Base-by-base conservation (phyloP, 2,888 invertebrate species). In the Cerastis rubricosa region DNA sequence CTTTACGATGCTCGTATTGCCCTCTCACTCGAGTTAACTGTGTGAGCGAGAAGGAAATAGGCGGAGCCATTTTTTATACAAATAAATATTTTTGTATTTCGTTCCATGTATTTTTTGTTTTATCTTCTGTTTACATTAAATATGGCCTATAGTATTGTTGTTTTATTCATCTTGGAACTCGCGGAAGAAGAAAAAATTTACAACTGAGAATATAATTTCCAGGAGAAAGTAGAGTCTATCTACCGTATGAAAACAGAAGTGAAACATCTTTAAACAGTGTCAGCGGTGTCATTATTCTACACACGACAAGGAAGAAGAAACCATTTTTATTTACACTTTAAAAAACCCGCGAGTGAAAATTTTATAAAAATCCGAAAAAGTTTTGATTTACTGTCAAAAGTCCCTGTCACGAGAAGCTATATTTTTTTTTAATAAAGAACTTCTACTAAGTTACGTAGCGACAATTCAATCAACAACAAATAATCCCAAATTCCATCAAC, bases 121-220 rank as follows among this genome's bases (percentile, higher is more conserved):
- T 65, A 14, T 64, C 71, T 71, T 63, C 45, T 66, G 69, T 79
- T 29, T 14, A n/a, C 17, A 83, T 79, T 83, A 83, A 83, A 83
- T 65, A 8, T 45, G 14, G 9, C 45, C 66, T 47, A 25, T 45
- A 51, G 2, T 45, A 47, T 29, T 57, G 74, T 47, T 63, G 74
- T 83, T 83, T 83, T 51, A 82, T 71, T 80, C 1, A 12, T 45
- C n/a, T 47, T 73, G 8, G 19, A 47, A 43, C 11, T 49, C 14
- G 29, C 4, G 0, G 40, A 49, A 19, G 61, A 43, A 47, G 40
- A 70, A 72, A 25, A n/a, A 25, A n/a, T 12, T n/a, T 63, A 45
- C 8, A 47, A 57, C 25, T 69, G n/a, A 35, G 11, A n/a, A 51
- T 2, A 43, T 17, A n/a, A 49, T 74, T 47, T 64, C 59, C 49